Base-by-base conservation (phyloP, 2,888 invertebrate genomes). In the Drosophila lutescens region DNA sequence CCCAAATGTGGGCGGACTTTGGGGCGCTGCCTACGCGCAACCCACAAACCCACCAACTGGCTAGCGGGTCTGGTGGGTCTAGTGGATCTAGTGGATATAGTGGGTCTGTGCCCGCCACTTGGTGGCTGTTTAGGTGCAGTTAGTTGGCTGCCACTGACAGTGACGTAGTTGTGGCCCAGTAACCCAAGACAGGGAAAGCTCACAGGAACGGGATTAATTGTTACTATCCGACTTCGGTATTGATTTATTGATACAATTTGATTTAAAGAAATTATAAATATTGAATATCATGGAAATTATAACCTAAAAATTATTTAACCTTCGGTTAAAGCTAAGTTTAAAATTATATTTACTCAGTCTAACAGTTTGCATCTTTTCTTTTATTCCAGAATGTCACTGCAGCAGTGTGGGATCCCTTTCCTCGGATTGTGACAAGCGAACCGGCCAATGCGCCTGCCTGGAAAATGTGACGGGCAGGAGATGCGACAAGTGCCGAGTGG, bases 321-420 rank as follows among this genome's bases (percentile, higher is more conserved):
- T 26, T 26, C 26, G 26, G 26, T 26, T 26, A 26, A 20, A 26
- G 26, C 26, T 26, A 26, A 26, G 20, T 20, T 20, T 2, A 20
- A 3, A 20, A n/a, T n/a, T n/a, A n/a, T n/a, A n/a, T n/a, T n/a
- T n/a, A n/a, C n/a, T n/a, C n/a, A n/a, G n/a, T n/a, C 17, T 10
- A 23, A 44, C 23, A 15, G 41, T 5, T 5, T 61, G 68, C 10
- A 9, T 8, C 9, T 10, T 10, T 58, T 63, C 75, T 83, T 79
- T 92, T 90, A 91, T 95, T 95, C 3, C 94, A 98, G 98, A 96
- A 58, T 98, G 98, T 91, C 95, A 95, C 82, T 98, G 98, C 91
- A 95, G 95, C 78, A 91, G 92, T n/a, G 89, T 94, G 56, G 97
- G 97, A 4, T 94, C 97, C 4, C 93, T 94, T 78, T 94, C 95